phyloP scores from a whole-genome alignment of 2,888 invertebrate species.

The Luperina nickerlii region DNA sequence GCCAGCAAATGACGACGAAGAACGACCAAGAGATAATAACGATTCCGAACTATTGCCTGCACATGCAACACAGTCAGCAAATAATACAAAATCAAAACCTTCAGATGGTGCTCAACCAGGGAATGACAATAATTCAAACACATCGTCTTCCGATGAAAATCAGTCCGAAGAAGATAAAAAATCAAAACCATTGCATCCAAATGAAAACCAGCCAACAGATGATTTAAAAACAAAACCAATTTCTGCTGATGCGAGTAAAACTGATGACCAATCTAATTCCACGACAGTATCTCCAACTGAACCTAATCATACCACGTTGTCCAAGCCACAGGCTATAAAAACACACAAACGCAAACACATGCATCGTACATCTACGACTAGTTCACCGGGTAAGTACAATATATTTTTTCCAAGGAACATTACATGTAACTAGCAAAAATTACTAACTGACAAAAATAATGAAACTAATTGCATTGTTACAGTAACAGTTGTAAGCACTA shows the following conservation, averaged over 20 bases:
- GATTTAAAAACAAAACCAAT: neutral
- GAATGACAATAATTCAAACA: neutral
- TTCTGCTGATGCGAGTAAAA: neutral
- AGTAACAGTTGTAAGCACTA: constrained; percentile 22
- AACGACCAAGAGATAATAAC: neutral
- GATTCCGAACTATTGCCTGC: neutral
- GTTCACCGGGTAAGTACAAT: constrained; percentile 31
- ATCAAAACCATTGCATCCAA: neutral
- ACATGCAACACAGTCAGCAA: neutral
- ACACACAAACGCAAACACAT: neutral
- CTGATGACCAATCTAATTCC: neutral
- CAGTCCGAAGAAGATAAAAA: neutral
- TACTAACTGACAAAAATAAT: neutral
- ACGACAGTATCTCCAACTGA: neutral
- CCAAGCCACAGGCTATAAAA: neutral
- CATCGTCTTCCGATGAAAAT: neutral
- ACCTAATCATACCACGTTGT: neutral
- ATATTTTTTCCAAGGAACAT: neutral
- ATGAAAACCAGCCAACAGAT: neutral
- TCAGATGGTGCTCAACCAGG: neutral
- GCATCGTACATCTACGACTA: neutral
- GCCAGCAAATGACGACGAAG: no score
- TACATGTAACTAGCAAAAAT: neutral
- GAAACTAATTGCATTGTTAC: constrained; percentile 1
- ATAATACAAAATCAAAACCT: neutral